Evolutionary conservation across 2,888 invertebrate species (phyloP).

Genomic region (Ophonus ardosiacus): DNA sequence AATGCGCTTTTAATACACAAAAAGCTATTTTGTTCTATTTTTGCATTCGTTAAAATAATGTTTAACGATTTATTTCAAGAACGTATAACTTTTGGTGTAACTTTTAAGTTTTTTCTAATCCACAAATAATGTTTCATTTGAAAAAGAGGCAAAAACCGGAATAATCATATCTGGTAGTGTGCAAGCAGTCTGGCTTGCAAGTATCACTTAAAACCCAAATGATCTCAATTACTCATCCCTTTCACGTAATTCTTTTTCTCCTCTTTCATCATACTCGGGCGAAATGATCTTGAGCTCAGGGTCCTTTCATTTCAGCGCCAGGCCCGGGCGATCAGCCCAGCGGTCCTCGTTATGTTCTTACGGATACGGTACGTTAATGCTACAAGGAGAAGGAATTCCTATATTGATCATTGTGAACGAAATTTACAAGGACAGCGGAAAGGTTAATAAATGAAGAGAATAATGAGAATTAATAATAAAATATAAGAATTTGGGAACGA

Average conservation of each 20-base stretch:
- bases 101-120: not conserved
- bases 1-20: too few relatives aligned
- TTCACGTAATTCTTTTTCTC: constrained; percentile 26
- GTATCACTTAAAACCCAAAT: constrained; percentile 37
- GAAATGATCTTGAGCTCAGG: not conserved
- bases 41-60: too few relatives aligned
- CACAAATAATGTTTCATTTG: not conserved
- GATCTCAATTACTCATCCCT: constrained; percentile 44
- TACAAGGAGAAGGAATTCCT: not conserved
- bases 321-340: not conserved
- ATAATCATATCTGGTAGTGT: not conserved
- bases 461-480: not conserved
- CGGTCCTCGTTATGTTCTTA: too few relatives aligned
- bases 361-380: not conserved
- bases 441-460: not conserved
- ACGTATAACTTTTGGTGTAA: not conserved
- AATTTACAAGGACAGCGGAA: not conserved
- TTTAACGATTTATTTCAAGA: too few relatives aligned
- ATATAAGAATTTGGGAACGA: not conserved
- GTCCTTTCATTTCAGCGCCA: not conserved
- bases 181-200: not conserved
- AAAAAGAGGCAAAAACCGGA: not conserved
- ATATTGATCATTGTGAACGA: not conserved
- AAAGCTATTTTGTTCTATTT: too few relatives aligned
- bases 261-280: constrained; percentile 25